Conservation (phyloP, 2,113 vertebrate species). For the Melanerpes aurifrons region DNA sequence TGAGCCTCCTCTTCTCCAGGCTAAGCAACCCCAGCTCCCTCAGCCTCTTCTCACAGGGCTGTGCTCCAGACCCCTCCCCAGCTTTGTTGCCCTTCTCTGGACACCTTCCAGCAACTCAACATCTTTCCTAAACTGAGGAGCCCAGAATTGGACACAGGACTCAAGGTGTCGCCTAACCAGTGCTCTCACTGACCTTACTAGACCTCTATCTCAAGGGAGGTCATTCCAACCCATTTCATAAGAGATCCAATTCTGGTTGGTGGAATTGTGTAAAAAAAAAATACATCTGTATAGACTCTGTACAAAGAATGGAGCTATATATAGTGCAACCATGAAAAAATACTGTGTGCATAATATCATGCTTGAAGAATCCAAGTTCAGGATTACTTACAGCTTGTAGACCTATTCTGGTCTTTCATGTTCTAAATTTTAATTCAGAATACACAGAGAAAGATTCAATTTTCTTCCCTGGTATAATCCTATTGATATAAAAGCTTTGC, state of each 20-base stretch:
- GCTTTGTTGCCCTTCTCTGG: too few species aligned
- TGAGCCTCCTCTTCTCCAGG: too few species aligned
- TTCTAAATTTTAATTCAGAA: constrained; percentile 53
- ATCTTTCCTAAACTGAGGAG: too few species aligned
- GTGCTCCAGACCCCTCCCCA: too few species aligned
- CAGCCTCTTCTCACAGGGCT: too few species aligned
- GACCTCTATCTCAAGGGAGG: not conserved
- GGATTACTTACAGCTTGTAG: constrained; percentile 1
- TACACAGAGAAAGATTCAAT: not conserved
- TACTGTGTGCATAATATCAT: not conserved
- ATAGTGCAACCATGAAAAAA: not conserved
- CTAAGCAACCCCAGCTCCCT: too few species aligned
- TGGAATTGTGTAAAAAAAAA: not conserved
- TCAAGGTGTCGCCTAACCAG: too few species aligned
- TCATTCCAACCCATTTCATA: not conserved
- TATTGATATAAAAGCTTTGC: constrained; percentile 35
- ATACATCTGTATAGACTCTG: not conserved
- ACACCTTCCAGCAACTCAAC: too few species aligned
- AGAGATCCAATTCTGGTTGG: not conserved
- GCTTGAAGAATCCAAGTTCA: not conserved
- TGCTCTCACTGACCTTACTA: not conserved
- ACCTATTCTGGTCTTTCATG: not conserved
- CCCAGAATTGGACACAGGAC: too few species aligned
- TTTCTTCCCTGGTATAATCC: constrained; percentile 4
- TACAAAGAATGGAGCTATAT: not conserved